phyloP scores from a whole-genome alignment of 1,140 invertebrate genomes.

The Pomacea maculata region DNA sequence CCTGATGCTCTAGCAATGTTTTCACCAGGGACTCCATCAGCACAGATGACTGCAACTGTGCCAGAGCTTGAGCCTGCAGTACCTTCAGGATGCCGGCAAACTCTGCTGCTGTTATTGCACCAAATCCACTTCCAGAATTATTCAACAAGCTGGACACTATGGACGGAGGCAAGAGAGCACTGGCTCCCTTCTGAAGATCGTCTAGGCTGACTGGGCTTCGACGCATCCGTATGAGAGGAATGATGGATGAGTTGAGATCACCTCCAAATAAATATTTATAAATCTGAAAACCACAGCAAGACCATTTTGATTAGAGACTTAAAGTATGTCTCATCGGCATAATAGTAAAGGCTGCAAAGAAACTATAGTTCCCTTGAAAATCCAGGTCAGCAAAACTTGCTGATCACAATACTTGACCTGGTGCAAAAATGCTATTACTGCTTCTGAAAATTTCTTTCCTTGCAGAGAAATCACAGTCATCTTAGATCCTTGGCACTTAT shows the following conservation, averaged over 20 bases:
- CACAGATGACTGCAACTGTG: neutral
- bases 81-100: slow-evolving; percentile 40
- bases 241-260: slow-evolving; percentile 13
- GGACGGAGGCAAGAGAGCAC: neutral
- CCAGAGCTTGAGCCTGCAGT: neutral
- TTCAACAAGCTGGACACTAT: neutral
- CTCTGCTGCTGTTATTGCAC: slow-evolving; percentile 22
- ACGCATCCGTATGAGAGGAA: slow-evolving; percentile 4
- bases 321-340: too few relatives aligned
- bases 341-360: too few relatives aligned
- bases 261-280: slow-evolving; percentile 46
- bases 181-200: neutral
- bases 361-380: too few relatives aligned
- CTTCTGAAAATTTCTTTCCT: too few relatives aligned
- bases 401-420: too few relatives aligned
- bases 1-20: slow-evolving; percentile 9
- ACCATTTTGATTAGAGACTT: too few relatives aligned
- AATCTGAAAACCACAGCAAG: slow-evolving; percentile 29
- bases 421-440: too few relatives aligned
- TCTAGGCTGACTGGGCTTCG: slow-evolving; percentile 20
- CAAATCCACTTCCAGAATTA: slow-evolving; percentile 18
- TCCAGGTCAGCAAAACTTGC: too few relatives aligned
- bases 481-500: too few relatives aligned
- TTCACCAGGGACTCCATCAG: slow-evolving; percentile 10
- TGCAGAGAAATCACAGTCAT: too few relatives aligned